These are phyloP conservation scores for Suillia variegata DNA, from an alignment of 2,888 invertebrate species.

Conservation along the genomic window DNA sequence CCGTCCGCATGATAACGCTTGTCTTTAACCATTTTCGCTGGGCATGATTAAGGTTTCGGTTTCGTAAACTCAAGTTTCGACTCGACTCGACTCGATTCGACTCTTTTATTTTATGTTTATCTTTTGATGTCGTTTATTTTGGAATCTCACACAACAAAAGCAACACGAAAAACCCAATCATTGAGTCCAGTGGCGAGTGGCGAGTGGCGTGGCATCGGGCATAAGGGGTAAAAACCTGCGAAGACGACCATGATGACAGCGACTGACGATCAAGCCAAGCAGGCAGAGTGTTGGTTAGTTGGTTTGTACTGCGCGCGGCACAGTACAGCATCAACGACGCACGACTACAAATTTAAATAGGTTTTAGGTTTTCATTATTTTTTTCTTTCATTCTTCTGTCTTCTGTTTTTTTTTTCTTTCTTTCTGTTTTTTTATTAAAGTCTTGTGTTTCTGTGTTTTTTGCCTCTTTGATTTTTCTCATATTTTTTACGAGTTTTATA, in stretches of 20 bases:
- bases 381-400: background rate
- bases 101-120: background rate
- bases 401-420: too few relatives aligned
- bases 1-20: background rate
- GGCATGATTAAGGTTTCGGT: background rate
- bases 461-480: background rate
- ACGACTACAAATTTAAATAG: conserved; percentile 8
- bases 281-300: too few relatives aligned
- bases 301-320: too few relatives aligned
- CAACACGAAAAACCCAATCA: too few relatives aligned
- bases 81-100: too few relatives aligned
- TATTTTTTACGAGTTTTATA: conserved; percentile 1
- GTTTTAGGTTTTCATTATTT: conserved; percentile 2
- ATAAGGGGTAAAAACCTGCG: too few relatives aligned
- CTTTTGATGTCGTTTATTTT: background rate
- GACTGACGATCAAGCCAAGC: too few relatives aligned
- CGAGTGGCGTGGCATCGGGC: too few relatives aligned
- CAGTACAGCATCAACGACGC: background rate
- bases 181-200: too few relatives aligned
- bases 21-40: background rate
- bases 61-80: too few relatives aligned
- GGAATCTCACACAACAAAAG: too few relatives aligned
- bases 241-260: too few relatives aligned
- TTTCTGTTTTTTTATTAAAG: background rate
- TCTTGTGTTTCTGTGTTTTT: background rate